Evolutionary conservation across 1,140 invertebrate genomes (phyloP), one percentile per base, ranked within the genome.

Genomic region (Trichonephila clavata): DNA sequence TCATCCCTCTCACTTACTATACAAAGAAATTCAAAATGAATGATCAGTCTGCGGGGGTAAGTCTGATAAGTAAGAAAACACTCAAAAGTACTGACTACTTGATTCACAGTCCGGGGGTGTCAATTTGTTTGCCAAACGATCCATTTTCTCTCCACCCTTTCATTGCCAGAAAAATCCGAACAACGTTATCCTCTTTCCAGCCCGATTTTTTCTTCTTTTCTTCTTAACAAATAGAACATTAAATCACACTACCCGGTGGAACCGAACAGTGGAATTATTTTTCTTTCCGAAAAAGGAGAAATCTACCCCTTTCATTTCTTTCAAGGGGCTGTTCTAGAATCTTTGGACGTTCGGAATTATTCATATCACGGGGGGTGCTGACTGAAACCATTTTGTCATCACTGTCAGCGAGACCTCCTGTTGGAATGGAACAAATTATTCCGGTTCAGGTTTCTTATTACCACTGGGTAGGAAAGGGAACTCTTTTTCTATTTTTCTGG

Each of bases 401-500:
- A 65, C 27, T 16, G n/a, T n/a, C n/a, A 68, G n/a, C 65, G 65
- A 86, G 84, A 65, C 86, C 86, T 87, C 86, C 87, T 89, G 87
- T 89, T 71, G 87, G 87, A 89, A 89, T 89, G 32, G 87, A 43
- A 89, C 87, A 89, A 89, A 89, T 89, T 89, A 89, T 89, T 89
- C 87, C 39, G 63, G 65, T 89, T 65, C 50, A 43, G 61, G 87
- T 89, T 89, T 89, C 87, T 77, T 71, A 89, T 89, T 89, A 89
- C 63, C 43, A 14, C 63, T 39, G 87, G 87, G 71, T 89, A 77
- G 50, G 10, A 24, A 61, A 77, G 68, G 39, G 68, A 77, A 77
- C 13, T 77, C 68, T 77, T 20, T 77, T 18, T 77, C 68, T 77
- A 16, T 14, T 27, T 27, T 39, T 5, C 68, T 27, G 60, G 68